Conservation (phyloP, 2,888 invertebrate genomes). For the Therioaphis trifolii region DNA sequence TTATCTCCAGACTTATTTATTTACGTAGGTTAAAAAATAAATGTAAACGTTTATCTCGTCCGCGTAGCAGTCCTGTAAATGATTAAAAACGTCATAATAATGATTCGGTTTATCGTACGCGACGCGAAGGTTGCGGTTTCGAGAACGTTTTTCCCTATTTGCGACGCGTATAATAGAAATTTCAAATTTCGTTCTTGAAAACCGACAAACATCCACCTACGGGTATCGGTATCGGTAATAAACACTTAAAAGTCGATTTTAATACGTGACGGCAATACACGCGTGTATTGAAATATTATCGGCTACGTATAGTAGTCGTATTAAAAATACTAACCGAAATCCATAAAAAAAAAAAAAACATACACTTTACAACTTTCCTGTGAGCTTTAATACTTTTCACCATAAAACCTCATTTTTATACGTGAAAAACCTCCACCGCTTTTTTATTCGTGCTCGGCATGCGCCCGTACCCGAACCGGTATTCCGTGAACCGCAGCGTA, state of each 20-base stretch:
- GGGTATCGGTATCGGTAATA: background rate
- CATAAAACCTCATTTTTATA: too few relatives aligned
- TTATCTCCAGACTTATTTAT: constrained; percentile 58
- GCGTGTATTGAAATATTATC: background rate
- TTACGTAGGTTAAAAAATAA: constrained; percentile 20
- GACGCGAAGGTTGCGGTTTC: background rate
- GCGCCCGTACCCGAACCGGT: background rate
- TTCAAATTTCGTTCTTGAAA: background rate
- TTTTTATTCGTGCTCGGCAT: constrained; percentile 10
- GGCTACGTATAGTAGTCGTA: background rate
- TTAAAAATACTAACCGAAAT: constrained; percentile 43
- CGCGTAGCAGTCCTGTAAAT: background rate
- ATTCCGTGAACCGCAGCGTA: constrained; percentile 36
- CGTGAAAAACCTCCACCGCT: constrained; percentile 10
- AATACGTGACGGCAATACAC: background rate
- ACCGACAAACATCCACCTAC: background rate
- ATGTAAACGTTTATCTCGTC: constrained; percentile 46
- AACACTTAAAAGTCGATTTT: constrained; percentile 30
- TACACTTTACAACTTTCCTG: constrained; percentile 32
- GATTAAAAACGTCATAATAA: constrained; percentile 10
- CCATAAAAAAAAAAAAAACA: constrained; percentile 23
- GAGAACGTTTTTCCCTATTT: background rate
- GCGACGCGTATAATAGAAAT: background rate
- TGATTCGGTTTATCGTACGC: background rate
- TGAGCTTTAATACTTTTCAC: constrained; percentile 38